phyloP scores from a whole-genome alignment of 2,888 invertebrate species.

The Allophyes oxyacanthae region DNA sequence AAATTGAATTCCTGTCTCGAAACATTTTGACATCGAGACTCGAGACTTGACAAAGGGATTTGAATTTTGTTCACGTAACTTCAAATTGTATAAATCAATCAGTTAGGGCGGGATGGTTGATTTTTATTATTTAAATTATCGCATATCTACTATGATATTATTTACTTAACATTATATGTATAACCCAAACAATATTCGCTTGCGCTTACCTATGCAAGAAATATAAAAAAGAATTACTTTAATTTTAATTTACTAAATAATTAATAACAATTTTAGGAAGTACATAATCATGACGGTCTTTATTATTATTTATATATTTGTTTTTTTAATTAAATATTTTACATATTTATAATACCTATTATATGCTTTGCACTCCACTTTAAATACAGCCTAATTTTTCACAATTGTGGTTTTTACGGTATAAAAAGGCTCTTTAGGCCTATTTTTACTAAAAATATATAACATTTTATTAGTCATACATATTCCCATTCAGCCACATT shows the following conservation, averaged over 20 bases:
- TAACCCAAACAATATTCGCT: constrained; percentile 59
- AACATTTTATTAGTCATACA: constrained; percentile 16
- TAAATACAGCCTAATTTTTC: constrained; percentile 51
- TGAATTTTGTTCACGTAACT: too few species aligned
- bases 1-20: too few species aligned
- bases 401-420: constrained; percentile 48
- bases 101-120: constrained; percentile 25
- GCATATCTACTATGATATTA: constrained; percentile 55
- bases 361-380: constrained; percentile 61
- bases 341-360: constrained; percentile 55
- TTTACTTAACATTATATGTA: constrained; percentile 41
- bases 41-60: too few species aligned
- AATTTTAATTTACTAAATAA: constrained; percentile 67
- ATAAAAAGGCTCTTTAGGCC: constrained; percentile 6
- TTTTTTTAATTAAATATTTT: constrained; percentile 46
- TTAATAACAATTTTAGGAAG: constrained; percentile 76
- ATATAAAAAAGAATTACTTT: constrained; percentile 57
- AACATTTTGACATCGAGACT: too few species aligned
- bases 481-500: neutral
- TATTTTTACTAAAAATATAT: constrained; percentile 34
- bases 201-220: constrained; percentile 57
- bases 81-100: constrained; percentile 47
- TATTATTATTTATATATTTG: constrained; percentile 54
- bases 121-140: constrained; percentile 32
- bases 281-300: constrained; percentile 62